A percentile compares a stretch with the other conserved stretches of the same genome.
phyloP scores from a whole-genome alignment of 2,113 vertebrate genomes.

The Eonycteris spelaea region DNA sequence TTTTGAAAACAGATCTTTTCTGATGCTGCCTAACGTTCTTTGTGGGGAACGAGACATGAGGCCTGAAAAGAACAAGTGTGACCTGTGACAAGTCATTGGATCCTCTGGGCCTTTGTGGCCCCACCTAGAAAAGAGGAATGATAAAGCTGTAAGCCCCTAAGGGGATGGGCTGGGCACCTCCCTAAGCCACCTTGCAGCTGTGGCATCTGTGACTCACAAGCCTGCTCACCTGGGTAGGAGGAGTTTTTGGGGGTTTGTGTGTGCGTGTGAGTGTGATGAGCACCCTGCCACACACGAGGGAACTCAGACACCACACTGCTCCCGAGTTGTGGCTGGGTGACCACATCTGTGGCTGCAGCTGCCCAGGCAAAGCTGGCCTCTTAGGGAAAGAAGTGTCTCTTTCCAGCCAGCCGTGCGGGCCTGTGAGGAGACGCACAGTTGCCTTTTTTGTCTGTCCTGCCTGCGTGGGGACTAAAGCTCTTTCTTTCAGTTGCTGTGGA shows the following conservation, averaged over 20 bases:
- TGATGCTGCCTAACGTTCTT: background rate
- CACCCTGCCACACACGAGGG: background rate
- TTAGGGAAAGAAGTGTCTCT: background rate
- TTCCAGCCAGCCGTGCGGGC: background rate
- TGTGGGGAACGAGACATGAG: background rate
- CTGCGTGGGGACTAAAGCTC: constrained; percentile 42
- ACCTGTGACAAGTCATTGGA: background rate
- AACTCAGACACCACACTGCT: background rate
- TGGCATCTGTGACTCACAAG: background rate
- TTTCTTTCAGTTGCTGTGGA: constrained; percentile 61
- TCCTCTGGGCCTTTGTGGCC: background rate
- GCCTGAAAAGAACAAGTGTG: background rate
- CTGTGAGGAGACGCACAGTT: background rate
- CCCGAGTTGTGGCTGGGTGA: background rate
- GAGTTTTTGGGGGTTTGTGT: background rate
- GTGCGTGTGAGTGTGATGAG: no score
- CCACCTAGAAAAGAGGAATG: background rate
- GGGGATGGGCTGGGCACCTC: background rate
- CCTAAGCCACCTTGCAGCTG: background rate
- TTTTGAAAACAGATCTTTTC: background rate
- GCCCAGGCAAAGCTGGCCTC: background rate
- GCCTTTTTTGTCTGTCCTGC: constrained; percentile 52
- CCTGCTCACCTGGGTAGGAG: background rate
- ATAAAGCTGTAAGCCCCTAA: background rate
- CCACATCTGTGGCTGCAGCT: background rate